These are phyloP conservation scores for Pogona vitticeps DNA, from an alignment of 2,113 vertebrate species.

Conservation along the genomic window DNA sequence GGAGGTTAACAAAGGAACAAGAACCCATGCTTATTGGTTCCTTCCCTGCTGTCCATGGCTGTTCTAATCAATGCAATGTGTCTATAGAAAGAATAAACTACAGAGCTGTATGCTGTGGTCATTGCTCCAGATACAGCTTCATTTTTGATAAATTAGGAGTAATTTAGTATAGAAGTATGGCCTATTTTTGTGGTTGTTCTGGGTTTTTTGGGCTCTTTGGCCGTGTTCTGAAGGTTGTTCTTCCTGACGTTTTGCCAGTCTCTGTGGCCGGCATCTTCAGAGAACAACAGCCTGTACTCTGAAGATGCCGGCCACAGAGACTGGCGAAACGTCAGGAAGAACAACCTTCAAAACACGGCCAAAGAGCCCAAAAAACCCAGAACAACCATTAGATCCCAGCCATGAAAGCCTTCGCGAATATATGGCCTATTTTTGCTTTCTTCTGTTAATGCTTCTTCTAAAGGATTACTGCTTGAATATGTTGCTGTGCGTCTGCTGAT, in stretches of 20 bases:
- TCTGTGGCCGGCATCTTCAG: too few species aligned
- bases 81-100: neutral
- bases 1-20: too few species aligned
- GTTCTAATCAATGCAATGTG: slow-evolving; percentile 1
- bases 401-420: too few species aligned
- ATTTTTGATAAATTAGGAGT: neutral
- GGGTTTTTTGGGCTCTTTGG: too few species aligned
- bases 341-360: too few species aligned
- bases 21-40: neutral
- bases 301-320: too few species aligned
- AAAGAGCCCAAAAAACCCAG: too few species aligned
- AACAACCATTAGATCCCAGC: too few species aligned
- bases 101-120: neutral
- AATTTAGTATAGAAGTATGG: slow-evolving; percentile 1
- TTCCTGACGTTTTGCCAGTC: too few species aligned
- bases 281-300: too few species aligned
- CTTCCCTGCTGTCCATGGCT: neutral
- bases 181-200: slow-evolving; percentile 20
- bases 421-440: slow-evolving; percentile 17
- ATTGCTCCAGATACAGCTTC: neutral
- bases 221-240: too few species aligned
- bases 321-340: too few species aligned
- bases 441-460: slow-evolving; percentile 26
- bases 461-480: slow-evolving; percentile 36
- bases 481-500: slow-evolving; percentile 36